Percentiles rank a stretch among this genome's conserved stretches.
Conservation (phyloP, 37 sponge, comb jelly and placozoan genomes). For the Hormiphora californensis region DNA sequence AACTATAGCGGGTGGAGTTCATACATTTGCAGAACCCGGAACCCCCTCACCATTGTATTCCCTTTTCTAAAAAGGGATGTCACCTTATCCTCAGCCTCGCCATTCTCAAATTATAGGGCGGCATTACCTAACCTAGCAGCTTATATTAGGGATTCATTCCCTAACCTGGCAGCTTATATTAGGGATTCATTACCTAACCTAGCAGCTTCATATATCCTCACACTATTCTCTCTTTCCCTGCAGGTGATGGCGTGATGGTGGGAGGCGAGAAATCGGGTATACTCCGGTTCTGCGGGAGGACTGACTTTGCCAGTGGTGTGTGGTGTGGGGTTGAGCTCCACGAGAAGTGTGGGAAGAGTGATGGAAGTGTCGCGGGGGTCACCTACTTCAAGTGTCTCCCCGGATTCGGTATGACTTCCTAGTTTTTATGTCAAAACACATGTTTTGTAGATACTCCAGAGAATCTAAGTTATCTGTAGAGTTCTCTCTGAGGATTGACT, state of each 20-base stretch:
- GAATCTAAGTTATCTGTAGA: no score
- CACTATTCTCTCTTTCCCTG: not conserved
- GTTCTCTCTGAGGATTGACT: no score
- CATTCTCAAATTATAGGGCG: no score
- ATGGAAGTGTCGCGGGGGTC: conserved; percentile 50
- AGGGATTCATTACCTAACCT: not conserved
- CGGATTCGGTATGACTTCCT: conserved; percentile 3
- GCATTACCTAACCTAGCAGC: not conserved
- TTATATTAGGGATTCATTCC: no score
- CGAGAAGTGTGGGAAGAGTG: conserved; percentile 26
- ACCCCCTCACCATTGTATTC: no score
- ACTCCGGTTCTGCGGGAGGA: conserved; percentile 52
- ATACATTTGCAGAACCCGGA: no score
- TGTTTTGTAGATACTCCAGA: no score
- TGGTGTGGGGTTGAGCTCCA: conserved; percentile 55
- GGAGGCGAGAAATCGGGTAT: conserved; percentile 57
- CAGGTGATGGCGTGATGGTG: conserved; percentile 15
- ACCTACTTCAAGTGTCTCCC: conserved; percentile 54
- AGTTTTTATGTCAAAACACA: no score
- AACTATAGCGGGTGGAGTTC: no score
- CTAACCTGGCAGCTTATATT: not conserved
- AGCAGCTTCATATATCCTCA: not conserved
- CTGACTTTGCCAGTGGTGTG: conserved; percentile 58
- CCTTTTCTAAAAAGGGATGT: no score
- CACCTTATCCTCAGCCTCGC: no score